Evolutionary conservation across 2,797 vertebrate genomes (phyloP), one percentile per base, ranked within the genome.

Genomic region (Denticeps clupeoides): DNA sequence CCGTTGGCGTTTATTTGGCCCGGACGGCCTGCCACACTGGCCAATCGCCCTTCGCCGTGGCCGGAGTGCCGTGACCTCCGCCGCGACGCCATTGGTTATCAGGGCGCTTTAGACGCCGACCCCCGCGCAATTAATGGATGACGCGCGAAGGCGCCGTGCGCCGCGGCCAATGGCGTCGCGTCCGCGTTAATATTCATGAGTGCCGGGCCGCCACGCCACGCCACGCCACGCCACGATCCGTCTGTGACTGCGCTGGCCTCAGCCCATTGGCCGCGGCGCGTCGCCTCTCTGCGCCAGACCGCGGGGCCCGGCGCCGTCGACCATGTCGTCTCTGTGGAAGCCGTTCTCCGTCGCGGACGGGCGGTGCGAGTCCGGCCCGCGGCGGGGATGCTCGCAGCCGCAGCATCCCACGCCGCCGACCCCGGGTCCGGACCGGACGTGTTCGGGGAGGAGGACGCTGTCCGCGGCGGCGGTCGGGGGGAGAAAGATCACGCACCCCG

Each of bases 301-400:
- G 35, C 21, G 5, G 18, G 16, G 38, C 37, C 46, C 7, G 49
- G 24, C 28, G 33, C 51, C 33, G 24, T 45, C 10, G 4, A 13
- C 22, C 1, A 87, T 87, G 85, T 83, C 82, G 35, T 85, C 84
- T 3, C 51, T 83, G 37, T 61, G 72, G 45, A 74, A 77, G 62
- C 81, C 79, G 28, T 83, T 83, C 41, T 74, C 75, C 9, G 74
- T 83, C 33, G 57, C 69, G 7, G 80, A 81, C 15, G 75, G 75
- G 1, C 75, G 73, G 37, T 80, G 80, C 40, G 70, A 64, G 59
- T 21, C 60, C 56, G 44, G 60, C 5, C 54, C 33, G 45, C 54
- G 64, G 58, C 68, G 61, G 51, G 65, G 68, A 69, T 67, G 69
- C 59, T 47, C 50, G 27, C 42, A 47, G 27, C 45, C 15, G 24